A percentile compares a stretch with the other conserved stretches of the same genome.
Evolutionary conservation across 2,888 invertebrate species (phyloP).

Genomic region (Caenorhabditis panamensis): DNA sequence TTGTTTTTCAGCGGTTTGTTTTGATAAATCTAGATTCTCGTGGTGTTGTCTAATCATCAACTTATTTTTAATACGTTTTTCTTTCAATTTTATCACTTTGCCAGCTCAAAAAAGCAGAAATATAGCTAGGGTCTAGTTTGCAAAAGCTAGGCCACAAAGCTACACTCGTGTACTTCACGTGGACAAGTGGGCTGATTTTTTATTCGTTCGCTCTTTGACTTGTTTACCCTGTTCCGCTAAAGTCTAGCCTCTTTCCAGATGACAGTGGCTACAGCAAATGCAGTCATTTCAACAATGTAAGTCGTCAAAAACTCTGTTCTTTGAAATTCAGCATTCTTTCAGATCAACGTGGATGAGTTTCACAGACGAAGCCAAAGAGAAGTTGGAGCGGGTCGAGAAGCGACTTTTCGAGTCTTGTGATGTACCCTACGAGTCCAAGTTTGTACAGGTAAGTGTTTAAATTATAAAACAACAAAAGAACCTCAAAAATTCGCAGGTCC

Average conservation of each 20-base stretch:
- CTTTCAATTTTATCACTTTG: neutral
- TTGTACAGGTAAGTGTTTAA: conserved; percentile 51
- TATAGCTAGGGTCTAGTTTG: too few species aligned
- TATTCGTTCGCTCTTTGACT: conserved; percentile 5
- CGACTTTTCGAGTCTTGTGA: conserved; percentile 52
- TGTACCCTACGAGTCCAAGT: conserved; percentile 45
- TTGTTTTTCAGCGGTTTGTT: neutral
- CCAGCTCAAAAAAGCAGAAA: too few species aligned
- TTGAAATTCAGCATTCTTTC: neutral
- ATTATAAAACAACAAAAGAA: neutral
- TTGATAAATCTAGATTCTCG: neutral
- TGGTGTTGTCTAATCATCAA: neutral
- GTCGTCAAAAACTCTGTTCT: neutral
- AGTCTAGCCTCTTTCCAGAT: conserved; percentile 30
- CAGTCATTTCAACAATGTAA: conserved; percentile 24
- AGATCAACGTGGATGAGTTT: conserved; percentile 49
- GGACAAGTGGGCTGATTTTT: conserved; percentile 5
- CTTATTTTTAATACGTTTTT: neutral
- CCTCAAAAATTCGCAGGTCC: conserved; percentile 47
- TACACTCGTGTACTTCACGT: conserved; percentile 17
- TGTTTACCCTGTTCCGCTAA: conserved; percentile 16
- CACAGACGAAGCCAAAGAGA: conserved; percentile 24
- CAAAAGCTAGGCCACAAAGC: conserved; percentile 19
- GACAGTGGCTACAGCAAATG: conserved; percentile 20
- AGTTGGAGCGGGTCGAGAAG: conserved; percentile 50